Evolutionary conservation across 53 echinoderm and acorn worm genomes (phyloP).

Genomic region (Crossaster papposus): DNA sequence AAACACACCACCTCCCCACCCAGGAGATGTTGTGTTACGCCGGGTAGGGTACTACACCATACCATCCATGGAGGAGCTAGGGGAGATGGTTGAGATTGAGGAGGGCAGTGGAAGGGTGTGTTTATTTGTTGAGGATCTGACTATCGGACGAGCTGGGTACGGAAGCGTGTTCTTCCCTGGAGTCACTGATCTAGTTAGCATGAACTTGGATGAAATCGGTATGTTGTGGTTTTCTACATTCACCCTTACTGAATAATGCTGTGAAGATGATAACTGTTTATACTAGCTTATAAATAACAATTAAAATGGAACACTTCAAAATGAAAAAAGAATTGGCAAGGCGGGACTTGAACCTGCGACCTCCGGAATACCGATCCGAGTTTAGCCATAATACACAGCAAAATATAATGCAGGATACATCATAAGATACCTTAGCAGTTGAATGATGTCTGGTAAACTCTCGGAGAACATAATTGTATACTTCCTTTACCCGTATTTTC

Average conservation of each 20-base stretch:
- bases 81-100: slow-evolving; percentile 47
- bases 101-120: slow-evolving; percentile 26
- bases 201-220: slow-evolving; percentile 99
- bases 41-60: slow-evolving; percentile 87
- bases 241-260: too few relatives aligned
- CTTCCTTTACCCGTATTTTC: not conserved
- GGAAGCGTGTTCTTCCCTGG: slow-evolving; percentile 99
- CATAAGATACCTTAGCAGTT: too few relatives aligned
- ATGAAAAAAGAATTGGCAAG: too few relatives aligned
- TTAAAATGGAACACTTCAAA: too few relatives aligned
- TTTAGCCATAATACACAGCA: too few relatives aligned
- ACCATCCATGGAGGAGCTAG: slow-evolving; percentile 85
- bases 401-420: too few relatives aligned
- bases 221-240: slow-evolving; percentile 4
- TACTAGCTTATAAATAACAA: too few relatives aligned
- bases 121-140: slow-evolving; percentile 78
- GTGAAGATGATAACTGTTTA: too few relatives aligned
- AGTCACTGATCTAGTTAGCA: slow-evolving; percentile 68
- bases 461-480: not conserved
- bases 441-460: too few relatives aligned
- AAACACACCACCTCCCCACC: slow-evolving; percentile 83
- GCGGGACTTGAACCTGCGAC: too few relatives aligned
- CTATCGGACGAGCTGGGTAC: slow-evolving; percentile 85
- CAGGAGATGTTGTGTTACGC: slow-evolving; percentile 77
- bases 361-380: too few relatives aligned